Percentiles rank a stretch among this genome's conserved stretches.
phyloP scores from a whole-genome alignment of 53 echinoderm and acorn worm species.

The Hippasteria phrygiana region DNA sequence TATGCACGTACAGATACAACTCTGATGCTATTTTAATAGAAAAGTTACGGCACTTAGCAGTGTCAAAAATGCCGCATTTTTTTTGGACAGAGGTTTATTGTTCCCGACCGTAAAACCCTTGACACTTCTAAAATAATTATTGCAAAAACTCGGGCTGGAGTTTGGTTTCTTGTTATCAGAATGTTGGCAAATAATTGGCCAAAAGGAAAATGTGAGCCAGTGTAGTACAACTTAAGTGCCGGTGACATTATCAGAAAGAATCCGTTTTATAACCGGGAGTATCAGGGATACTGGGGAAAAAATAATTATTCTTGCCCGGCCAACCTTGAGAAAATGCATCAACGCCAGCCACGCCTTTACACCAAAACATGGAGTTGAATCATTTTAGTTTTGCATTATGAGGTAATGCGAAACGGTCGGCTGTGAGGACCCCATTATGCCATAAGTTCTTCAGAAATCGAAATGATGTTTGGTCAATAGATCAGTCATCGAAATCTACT shows the following conservation, averaged over 20 bases:
- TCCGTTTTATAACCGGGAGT: slow-evolving; percentile 18
- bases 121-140: too few species aligned
- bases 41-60: too few species aligned
- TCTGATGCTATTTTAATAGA: too few species aligned
- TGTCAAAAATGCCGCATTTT: too few species aligned
- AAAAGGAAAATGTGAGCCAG: slow-evolving; percentile 39
- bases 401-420: slow-evolving; percentile 57
- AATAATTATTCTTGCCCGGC: slow-evolving; percentile 44
- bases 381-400: slow-evolving; percentile 17
- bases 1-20: too few species aligned
- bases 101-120: too few species aligned
- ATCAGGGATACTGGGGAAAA: slow-evolving; percentile 27
- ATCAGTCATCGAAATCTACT: slow-evolving; percentile 55
- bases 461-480: slow-evolving; percentile 35
- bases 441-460: slow-evolving; percentile 30
- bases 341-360: slow-evolving; percentile 36
- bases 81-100: too few species aligned
- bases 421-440: slow-evolving; percentile 60
- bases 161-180: too few species aligned
- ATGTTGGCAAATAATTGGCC: slow-evolving; percentile 52
- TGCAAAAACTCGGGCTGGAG: too few species aligned
- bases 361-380: slow-evolving; percentile 61
- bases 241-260: background rate
- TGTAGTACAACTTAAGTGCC: slow-evolving; percentile 31
- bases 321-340: slow-evolving; percentile 57